Evolutionary conservation across 2,888 invertebrate species (phyloP).

Genomic region (Ornithoptera priamus): DNA sequence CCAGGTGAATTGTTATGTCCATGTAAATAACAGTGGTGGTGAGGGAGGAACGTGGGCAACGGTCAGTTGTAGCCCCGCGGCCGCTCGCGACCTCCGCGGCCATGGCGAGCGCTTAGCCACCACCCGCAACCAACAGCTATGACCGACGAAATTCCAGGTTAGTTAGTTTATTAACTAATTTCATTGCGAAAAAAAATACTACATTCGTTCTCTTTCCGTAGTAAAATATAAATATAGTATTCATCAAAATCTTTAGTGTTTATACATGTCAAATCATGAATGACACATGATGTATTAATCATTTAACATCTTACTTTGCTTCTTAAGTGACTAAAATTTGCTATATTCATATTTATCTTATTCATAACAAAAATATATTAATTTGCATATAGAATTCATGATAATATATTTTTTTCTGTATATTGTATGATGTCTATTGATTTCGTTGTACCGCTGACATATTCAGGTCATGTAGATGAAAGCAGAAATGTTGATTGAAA

Average conservation of each 20-base stretch:
- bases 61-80: conserved; percentile 71
- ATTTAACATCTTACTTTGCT: no score
- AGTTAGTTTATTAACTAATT: conserved; percentile 34
- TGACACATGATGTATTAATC: no score
- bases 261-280: no score
- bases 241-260: no score
- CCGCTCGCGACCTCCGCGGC: conserved; percentile 53
- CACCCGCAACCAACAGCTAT: conserved; percentile 43
- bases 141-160: conserved; percentile 75
- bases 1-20: conserved; percentile 41
- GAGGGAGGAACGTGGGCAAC: conserved; percentile 58
- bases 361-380: no score
- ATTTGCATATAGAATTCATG: no score
- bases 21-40: conserved; percentile 38
- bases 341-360: no score
- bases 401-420: background rate
- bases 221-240: no score
- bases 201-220: no score
- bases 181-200: background rate
- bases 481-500: background rate
- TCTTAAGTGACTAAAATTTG: no score
- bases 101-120: conserved; percentile 44
- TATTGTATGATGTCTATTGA: conserved; percentile 26
- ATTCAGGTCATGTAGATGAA: conserved; percentile 31
- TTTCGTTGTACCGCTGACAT: conserved; percentile 30